Evolutionary conservation across 2,888 invertebrate genomes (phyloP), one percentile per base, ranked within the genome.

Genomic region (Spilarctia lutea): DNA sequence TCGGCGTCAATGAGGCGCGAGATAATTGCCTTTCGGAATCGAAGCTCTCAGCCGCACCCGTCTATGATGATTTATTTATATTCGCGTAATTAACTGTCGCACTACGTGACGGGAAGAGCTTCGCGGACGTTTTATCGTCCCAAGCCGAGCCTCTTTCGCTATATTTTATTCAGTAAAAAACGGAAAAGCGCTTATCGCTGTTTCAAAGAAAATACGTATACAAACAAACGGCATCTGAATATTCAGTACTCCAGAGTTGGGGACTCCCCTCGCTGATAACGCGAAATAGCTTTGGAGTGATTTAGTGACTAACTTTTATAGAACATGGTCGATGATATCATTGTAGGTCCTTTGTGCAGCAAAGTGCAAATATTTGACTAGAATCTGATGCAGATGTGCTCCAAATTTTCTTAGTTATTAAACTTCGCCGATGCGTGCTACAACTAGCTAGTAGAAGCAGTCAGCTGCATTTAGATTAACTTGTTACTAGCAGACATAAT

Each of bases 51-150:
- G 89, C 92, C 92, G 90, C 92, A 91, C 91, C 93, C 91, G 93
- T 92, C 94, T 94, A 92, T 94, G 94, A 95, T 95, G 95, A 96
- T 96, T 95, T 95, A 96, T 95, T 95, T 95, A 95, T 93, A 95
- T 94, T 93, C 94, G 93, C 93, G 94, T 95, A 95, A 96, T 95
- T 95, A 95, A 95, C 94, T 95, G 95, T 96, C 95, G 92, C 93
- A 94, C 92, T 94, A 94, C 94, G 95, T 95, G 95, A 95, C 94
- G 94, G 94, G 92, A 94, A 93, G 92, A 92, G 93, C 93, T 91
- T 87, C 91, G 91, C 89, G 90, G 91, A 92, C 91, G 89, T 91
- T 94, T 95, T 95, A 95, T 94, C 94, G 92, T 90, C 86, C 89
- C 91, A 86, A 89, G 89, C 89, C 90, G 91, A 91, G 91, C 91